A percentile compares a stretch with the other conserved stretches of the same genome.
phyloP scores from a whole-genome alignment of 2,113 vertebrate species.

The Hiodon tergisus region DNA sequence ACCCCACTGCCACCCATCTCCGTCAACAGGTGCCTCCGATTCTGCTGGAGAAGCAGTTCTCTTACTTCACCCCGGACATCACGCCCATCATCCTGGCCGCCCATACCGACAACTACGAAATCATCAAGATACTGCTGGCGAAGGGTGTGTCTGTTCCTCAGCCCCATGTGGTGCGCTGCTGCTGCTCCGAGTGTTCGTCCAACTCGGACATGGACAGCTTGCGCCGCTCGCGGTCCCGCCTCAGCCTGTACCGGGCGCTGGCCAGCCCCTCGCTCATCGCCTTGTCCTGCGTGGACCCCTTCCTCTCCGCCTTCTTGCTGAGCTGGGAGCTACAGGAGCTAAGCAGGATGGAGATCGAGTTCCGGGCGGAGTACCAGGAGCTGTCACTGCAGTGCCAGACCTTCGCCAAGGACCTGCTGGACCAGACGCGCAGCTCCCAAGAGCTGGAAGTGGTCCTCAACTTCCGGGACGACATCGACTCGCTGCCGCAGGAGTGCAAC shows the following conservation, averaged over 20 bases:
- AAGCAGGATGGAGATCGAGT: slow-evolving; percentile 93
- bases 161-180: slow-evolving; percentile 89
- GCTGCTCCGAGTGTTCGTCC: slow-evolving; percentile 84
- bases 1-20: too few relatives aligned
- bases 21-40: slow-evolving; percentile 77
- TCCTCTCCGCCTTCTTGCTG: slow-evolving; percentile 89
- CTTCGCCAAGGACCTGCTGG: slow-evolving; percentile 92
- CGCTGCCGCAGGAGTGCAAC: slow-evolving; percentile 76
- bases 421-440: slow-evolving; percentile 91
- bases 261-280: slow-evolving; percentile 86
- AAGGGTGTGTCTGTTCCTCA: slow-evolving; percentile 87
- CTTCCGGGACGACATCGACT: slow-evolving; percentile 82
- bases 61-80: slow-evolving; percentile 93
- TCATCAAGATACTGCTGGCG: slow-evolving; percentile 90
- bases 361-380: slow-evolving; percentile 91
- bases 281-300: slow-evolving; percentile 92
- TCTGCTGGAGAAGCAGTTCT: slow-evolving; percentile 90
- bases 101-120: slow-evolving; percentile 95
- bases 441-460: slow-evolving; percentile 94
- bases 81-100: slow-evolving; percentile 95
- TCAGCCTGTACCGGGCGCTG: slow-evolving; percentile 92
- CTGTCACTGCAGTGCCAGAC: slow-evolving; percentile 82
- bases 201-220: slow-evolving; percentile 88
- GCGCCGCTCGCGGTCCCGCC: slow-evolving; percentile 85
- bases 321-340: slow-evolving; percentile 95